A percentile compares a stretch with the other conserved stretches of the same genome.
These are phyloP conservation scores for Diachasma alloeum DNA, from an alignment of 1,140 invertebrate species.

Conservation along the genomic window DNA sequence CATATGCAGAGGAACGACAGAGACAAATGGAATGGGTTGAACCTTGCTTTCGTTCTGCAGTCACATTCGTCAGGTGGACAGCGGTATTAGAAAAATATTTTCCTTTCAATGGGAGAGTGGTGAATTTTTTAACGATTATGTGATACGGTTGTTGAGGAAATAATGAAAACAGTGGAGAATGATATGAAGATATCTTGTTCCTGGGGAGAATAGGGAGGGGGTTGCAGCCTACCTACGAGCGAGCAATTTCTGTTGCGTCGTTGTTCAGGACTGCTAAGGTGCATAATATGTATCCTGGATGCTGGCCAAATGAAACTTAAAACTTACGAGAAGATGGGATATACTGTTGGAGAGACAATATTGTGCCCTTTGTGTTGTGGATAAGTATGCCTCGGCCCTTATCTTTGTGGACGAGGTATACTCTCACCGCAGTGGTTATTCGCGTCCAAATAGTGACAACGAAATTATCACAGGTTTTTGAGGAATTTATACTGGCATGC, in stretches of 20 bases:
- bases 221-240: background rate
- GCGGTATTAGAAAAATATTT: too few relatives aligned
- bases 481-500: background rate
- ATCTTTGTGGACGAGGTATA: background rate
- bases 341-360: background rate
- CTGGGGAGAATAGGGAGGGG: background rate
- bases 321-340: conserved; percentile 1
- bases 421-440: background rate
- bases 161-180: background rate
- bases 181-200: background rate
- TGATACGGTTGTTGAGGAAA: background rate
- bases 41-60: too few relatives aligned
- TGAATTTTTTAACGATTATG: background rate
- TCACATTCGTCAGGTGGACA: too few relatives aligned
- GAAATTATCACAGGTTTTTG: background rate
- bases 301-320: conserved; percentile 18
- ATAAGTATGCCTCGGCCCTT: background rate
- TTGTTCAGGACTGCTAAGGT: background rate
- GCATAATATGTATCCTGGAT: conserved; percentile 14
- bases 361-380: background rate
- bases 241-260: background rate
- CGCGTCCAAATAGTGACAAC: background rate
- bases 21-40: background rate
- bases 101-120: background rate
- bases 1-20: background rate